Conservation (phyloP, 2,888 invertebrate species). For the Drosophila atroscutellata region DNA sequence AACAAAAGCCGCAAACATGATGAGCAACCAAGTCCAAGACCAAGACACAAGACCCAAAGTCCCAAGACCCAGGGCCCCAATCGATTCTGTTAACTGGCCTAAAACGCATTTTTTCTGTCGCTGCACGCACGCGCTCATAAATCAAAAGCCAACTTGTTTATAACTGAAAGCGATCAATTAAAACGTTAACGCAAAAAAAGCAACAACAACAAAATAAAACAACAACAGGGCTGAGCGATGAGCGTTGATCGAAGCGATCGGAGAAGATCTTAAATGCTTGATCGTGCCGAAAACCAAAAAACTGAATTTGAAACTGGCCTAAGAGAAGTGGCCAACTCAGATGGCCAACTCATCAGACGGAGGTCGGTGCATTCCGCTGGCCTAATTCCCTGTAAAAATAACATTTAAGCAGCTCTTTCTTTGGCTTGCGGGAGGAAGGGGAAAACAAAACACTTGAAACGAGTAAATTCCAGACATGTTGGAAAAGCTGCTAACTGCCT, state of each 20-base stretch:
- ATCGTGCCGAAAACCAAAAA: conserved; percentile 71
- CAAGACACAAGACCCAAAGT: conserved; percentile 2
- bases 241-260: conserved; percentile 55
- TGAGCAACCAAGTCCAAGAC: conserved; percentile 15
- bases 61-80: conserved; percentile 2
- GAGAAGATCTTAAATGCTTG: conserved; percentile 53
- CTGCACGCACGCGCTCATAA: conserved; percentile 79
- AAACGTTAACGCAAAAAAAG: conserved; percentile 78
- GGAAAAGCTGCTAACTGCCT: conserved; percentile 66
- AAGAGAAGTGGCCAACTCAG: conserved; percentile 28
- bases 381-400: conserved; percentile 69
- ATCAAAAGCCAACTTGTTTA: conserved; percentile 79
- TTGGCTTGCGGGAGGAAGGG: conserved; percentile 3
- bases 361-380: conserved; percentile 66
- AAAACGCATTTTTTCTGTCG: conserved; percentile 76
- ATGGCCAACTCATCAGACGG: conserved; percentile 17
- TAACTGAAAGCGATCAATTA: conserved; percentile 80
- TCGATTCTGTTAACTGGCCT: conserved; percentile 65
- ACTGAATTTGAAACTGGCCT: conserved; percentile 55
- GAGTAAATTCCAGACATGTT: conserved; percentile 58
- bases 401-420: conserved; percentile 58
- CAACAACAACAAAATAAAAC: conserved; percentile 24
- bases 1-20: conserved; percentile 58
- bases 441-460: conserved; percentile 34
- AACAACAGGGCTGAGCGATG: conserved; percentile 47